Base-by-base conservation (phyloP, 2,888 invertebrate species). In the Amphipoea lucens region DNA sequence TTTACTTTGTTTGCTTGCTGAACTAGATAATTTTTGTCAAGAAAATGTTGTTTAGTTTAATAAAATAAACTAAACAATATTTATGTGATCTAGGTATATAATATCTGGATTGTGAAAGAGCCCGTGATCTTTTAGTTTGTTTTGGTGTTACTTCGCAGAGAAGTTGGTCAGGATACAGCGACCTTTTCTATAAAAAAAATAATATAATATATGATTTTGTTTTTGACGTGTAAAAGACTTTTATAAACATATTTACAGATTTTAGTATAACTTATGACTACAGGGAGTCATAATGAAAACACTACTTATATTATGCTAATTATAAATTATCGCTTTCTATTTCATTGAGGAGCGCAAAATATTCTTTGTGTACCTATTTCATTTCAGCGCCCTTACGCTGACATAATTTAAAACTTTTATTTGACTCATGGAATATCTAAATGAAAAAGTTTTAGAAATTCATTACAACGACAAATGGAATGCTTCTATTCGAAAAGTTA, bases 401-500 rank as follows among this genome's bases (percentile, higher is more conserved):
- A 54, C 1, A 42, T 45, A 45, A 77, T 70, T 77, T 60, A 23
- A 70, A 79, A 54, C n/a, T 70, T 73, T 79, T 54, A 29, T 71
- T 66, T 17, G 23, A 66, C 51, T n/a, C 20, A 54, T 79, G n/a
- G 57, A 23, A 69, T n/a, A 60, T 68, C 12, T 78, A 29, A 79
- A 74, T 73, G n/a, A 36, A 51, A 57, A 84, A 54, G 72, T 80
- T 85, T 69, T 68, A 20, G 4, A 45, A 54, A 84, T 73, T 84
- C 45, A 69, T 74, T 63, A 60, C 42, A 40, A 36, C 36, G 29
- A 68, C 60, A 40, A 72, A 75, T 68, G 12, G 12, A 72, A 54
- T 72, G 54, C 20, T 80, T 63, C 23, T 36, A 74, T 80, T 72
- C 17, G 62, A 81, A 85, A 80, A n/a, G 66, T 80, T 82, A 12